Conservation (phyloP, 1,140 invertebrate species). For the Artemia franciscana region DNA sequence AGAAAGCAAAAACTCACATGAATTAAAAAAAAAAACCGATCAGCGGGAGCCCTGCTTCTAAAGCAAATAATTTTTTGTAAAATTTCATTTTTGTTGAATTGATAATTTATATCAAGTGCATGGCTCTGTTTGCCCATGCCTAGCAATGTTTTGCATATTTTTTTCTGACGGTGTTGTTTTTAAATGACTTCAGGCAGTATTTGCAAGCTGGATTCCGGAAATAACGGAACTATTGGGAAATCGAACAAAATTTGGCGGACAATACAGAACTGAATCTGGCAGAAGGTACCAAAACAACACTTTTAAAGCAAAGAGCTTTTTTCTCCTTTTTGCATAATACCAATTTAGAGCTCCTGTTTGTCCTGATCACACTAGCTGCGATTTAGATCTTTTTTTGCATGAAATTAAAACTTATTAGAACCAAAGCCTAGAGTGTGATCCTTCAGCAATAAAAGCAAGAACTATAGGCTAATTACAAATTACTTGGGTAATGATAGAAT, state of each 20-base stretch:
- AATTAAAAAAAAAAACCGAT: no score
- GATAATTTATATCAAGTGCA: no score
- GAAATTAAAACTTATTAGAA: not conserved
- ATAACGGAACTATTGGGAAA: slow-evolving; percentile 28
- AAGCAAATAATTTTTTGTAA: no score
- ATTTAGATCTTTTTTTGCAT: not conserved
- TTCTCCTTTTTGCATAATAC: not conserved
- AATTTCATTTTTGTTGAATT: no score
- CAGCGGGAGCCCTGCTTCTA: no score
- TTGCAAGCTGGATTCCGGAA: slow-evolving; percentile 28
- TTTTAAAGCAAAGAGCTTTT: not conserved
- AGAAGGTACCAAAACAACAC: slow-evolving; percentile 47
- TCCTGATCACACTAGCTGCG: not conserved
- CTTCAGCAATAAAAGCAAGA: no score
- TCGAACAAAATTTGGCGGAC: slow-evolving; percentile 77
- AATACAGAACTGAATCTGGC: slow-evolving; percentile 90
- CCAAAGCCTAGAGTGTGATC: no score
- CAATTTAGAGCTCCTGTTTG: not conserved
- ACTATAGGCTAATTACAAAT: no score
- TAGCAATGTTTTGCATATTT: no score
- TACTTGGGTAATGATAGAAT: no score
- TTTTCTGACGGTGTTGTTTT: not conserved
- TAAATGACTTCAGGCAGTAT: slow-evolving; percentile 23
- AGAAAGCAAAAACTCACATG: no score
- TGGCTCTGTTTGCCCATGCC: no score